Conservation (phyloP, 2,113 vertebrate species). For the Tachuris rubrigastra region DNA sequence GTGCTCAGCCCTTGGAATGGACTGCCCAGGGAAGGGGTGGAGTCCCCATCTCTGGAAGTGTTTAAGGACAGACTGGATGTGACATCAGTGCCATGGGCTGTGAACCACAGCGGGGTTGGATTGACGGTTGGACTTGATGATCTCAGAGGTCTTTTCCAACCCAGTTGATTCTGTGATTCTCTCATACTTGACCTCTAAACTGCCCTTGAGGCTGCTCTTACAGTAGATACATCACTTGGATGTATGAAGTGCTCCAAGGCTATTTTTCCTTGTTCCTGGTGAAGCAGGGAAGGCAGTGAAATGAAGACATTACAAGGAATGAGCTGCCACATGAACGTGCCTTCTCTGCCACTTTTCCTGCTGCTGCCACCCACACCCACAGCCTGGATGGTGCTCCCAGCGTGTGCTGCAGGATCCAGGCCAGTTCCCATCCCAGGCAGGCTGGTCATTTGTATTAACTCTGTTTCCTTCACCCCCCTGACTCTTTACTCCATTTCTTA, state of each 20-base stretch:
- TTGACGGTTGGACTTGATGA: too few species aligned
- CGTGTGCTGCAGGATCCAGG: conserved; percentile 25
- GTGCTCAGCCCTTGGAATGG: too few species aligned
- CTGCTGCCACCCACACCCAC: neutral
- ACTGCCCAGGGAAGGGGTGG: too few species aligned
- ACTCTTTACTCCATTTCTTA: neutral
- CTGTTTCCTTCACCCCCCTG: conserved; percentile 7
- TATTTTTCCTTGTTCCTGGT: neutral
- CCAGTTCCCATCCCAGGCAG: conserved; percentile 35
- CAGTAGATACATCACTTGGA: neutral
- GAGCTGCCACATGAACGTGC: neutral
- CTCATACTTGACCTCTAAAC: neutral
- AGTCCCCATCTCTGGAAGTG: too few species aligned
- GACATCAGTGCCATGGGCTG: too few species aligned
- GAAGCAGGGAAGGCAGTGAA: neutral
- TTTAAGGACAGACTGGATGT: too few species aligned
- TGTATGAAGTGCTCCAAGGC: neutral
- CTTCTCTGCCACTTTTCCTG: neutral
- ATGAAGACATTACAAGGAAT: neutral
- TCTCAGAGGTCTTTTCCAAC: too few species aligned
- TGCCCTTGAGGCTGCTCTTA: neutral
- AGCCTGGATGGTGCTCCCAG: neutral
- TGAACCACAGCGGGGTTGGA: too few species aligned
- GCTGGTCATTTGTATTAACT: conserved; percentile 26
- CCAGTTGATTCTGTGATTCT: too few species aligned